A percentile compares a stretch with the other conserved stretches of the same genome.
phyloP scores from a whole-genome alignment of 2,113 vertebrate species.

The Amblyornis subalaris region DNA sequence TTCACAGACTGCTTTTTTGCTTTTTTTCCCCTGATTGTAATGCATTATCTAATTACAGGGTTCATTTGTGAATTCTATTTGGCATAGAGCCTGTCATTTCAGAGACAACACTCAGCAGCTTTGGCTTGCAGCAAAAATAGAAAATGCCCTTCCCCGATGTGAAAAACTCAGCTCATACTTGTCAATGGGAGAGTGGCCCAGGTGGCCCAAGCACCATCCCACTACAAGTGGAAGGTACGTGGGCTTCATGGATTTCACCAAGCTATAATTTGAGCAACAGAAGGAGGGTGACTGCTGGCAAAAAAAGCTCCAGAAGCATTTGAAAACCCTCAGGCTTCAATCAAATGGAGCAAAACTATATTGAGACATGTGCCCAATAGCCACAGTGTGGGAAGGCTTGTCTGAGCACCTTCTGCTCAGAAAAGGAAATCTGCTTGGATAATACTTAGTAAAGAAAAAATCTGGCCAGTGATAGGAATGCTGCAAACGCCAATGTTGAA shows the following conservation, averaged over 20 bases:
- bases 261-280: background rate
- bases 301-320: background rate
- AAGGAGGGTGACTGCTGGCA: background rate
- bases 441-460: slow-evolving; percentile 2
- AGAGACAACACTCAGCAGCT: background rate
- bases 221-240: background rate
- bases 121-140: background rate
- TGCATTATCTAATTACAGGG: background rate
- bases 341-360: background rate
- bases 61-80: background rate
- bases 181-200: background rate
- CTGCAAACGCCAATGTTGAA: background rate
- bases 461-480: background rate
- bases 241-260: background rate
- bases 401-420: background rate
- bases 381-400: background rate
- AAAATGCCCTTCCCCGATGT: accelerated
- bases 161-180: background rate
- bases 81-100: background rate
- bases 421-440: slow-evolving; percentile 7
- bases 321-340: background rate
- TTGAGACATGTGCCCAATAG: background rate
- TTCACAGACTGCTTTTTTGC: background rate
- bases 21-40: background rate
- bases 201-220: background rate